Evolutionary conservation across 2,888 invertebrate genomes (phyloP).

Genomic region (Gandaritis pyraliata): DNA sequence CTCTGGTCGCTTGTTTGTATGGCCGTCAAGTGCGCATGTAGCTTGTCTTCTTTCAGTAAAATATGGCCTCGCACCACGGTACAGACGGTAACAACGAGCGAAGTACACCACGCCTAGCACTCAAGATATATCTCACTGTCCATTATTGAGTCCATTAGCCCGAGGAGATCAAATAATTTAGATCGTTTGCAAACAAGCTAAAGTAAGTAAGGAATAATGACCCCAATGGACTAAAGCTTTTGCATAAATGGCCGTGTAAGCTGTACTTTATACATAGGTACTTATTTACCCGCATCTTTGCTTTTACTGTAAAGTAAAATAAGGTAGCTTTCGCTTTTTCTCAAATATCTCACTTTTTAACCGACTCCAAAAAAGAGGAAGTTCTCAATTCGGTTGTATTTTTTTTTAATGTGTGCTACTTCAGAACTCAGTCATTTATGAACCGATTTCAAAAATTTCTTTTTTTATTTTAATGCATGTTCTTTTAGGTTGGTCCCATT

Average conservation of each 20-base stretch:
- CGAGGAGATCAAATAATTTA: constrained; percentile 35
- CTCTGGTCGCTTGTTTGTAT: too few relatives aligned
- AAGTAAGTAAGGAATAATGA: constrained; percentile 28
- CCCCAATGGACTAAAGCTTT: constrained; percentile 13
- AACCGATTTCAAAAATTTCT: too few relatives aligned
- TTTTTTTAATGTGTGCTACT: too few relatives aligned
- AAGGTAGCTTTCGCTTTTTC: too few relatives aligned
- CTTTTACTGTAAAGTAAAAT: neutral
- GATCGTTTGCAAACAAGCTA: constrained; percentile 24
- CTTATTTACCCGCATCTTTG: neutral
- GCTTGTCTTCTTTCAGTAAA: neutral
- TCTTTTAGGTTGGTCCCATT: too few relatives aligned
- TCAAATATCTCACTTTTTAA: too few relatives aligned
- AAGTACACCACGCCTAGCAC: constrained; percentile 25
- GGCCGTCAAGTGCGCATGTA: too few relatives aligned
- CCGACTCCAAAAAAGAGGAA: too few relatives aligned
- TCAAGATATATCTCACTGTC: constrained; percentile 28
- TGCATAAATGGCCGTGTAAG: constrained; percentile 6
- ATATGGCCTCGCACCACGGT: neutral
- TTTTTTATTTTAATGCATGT: too few relatives aligned
- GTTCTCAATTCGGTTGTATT: too few relatives aligned
- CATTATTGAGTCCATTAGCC: constrained; percentile 37
- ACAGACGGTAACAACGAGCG: neutral
- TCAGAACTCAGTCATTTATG: too few relatives aligned
- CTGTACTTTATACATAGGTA: neutral